Evolutionary conservation across 2,888 invertebrate genomes (phyloP), one percentile per base, ranked within the genome.

Genomic region (Periphyllus acericola): DNA sequence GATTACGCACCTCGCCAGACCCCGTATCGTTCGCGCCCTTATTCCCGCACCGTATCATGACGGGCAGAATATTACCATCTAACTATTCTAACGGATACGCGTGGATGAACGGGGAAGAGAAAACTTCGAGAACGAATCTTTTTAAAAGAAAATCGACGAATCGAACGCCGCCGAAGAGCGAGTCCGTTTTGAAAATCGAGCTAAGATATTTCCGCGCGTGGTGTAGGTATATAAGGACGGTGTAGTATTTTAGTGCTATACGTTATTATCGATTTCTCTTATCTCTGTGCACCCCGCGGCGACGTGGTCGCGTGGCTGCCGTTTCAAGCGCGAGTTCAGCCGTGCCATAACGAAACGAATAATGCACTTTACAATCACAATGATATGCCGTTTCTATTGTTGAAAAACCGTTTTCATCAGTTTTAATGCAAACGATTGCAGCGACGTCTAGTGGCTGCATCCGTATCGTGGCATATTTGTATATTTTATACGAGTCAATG

Each of bases 261-360:
- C 60, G 25, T 21, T 60, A 60, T 60, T 60, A 75, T 75, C 75
- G 75, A 75, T 75, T 75, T 75, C n/a, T 46, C n/a, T 75, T 75
- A 75, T 75, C 75, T 46, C 75, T 0, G n/a, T 17, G 34, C 25
- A 4, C 21, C 72, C 21, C 25, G 21, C 4, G 17, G 72, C 72
- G 21, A 36, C 36, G 34, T 36, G 72, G 72, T 21, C 72, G 75
- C n/a, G 75, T 46, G 46, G 36, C 36, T 21, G 21, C 36, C 36
- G 72, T 74, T 75, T 46, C 60, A 60, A 60, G 21, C 60, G 60
- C 25, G 25, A 25, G 60, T 60, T 60, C 60, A 25, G 3, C 5
- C 4, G 25, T 21, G 4, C 25, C 2, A 21, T 8, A 25, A 55
- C 14, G 55, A 55, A 55, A 55, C 21, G 19, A 6, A 3, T 19